These are phyloP conservation scores for Cantharis flavilabris DNA, from an alignment of 2,888 invertebrate genomes.

Conservation along the genomic window DNA sequence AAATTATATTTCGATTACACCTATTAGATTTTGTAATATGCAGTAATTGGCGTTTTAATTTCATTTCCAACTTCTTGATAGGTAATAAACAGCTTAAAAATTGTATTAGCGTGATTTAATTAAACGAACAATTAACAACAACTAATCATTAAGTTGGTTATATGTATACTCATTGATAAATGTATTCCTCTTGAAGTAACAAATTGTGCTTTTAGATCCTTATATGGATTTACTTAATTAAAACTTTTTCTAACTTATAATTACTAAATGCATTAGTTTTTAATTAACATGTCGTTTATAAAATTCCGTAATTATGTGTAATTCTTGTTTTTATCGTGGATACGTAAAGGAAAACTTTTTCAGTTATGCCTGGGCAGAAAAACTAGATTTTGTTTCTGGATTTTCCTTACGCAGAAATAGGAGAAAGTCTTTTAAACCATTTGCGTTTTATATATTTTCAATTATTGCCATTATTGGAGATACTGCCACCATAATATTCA, in stretches of 20 bases:
- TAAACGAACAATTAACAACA: background rate
- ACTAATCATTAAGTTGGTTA: background rate
- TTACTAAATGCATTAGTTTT: background rate
- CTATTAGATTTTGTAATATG: background rate
- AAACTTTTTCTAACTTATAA: background rate
- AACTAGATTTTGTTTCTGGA: background rate
- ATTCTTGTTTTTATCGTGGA: background rate
- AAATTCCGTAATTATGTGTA: background rate
- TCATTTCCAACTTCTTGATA: background rate
- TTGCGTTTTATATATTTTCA: background rate
- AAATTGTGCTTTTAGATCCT: background rate
- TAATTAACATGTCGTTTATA: background rate
- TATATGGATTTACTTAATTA: background rate
- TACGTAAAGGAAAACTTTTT: background rate
- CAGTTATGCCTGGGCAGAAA: background rate
- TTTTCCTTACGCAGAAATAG: background rate
- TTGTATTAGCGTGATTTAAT: background rate
- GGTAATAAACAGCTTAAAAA: background rate
- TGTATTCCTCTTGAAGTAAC: background rate
- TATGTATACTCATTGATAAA: background rate
- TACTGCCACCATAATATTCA: background rate
- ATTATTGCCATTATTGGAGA: background rate
- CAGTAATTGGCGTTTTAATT: background rate
- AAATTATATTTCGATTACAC: background rate
- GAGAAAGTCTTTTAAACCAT: background rate